phyloP scores from a whole-genome alignment of 2,888 invertebrate genomes.

The Apamea anceps region DNA sequence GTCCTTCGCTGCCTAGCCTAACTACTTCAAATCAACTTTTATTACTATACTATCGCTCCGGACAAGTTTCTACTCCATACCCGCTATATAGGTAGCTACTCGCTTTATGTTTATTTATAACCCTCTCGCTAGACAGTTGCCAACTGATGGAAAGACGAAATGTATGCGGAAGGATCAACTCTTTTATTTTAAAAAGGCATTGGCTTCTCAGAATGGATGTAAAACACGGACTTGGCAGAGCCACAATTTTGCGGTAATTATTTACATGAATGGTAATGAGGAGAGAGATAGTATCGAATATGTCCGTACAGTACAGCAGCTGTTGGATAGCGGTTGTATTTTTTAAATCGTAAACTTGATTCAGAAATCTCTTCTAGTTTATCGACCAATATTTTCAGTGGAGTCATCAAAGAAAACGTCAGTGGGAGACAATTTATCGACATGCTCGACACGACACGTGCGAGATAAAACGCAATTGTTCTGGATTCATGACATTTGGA shows the following conservation, averaged over 20 bases:
- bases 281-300: slow-evolving; percentile 30
- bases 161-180: slow-evolving; percentile 58
- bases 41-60: slow-evolving; percentile 57
- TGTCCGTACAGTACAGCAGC: slow-evolving; percentile 7
- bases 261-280: slow-evolving; percentile 53
- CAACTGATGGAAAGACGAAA: slow-evolving; percentile 56
- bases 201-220: slow-evolving; percentile 52
- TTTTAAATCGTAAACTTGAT: slow-evolving; percentile 17
- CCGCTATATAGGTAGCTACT: slow-evolving; percentile 37
- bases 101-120: slow-evolving; percentile 60
- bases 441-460: slow-evolving; percentile 56
- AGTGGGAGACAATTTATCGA: slow-evolving; percentile 60
- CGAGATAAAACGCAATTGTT: slow-evolving; percentile 69
- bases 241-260: slow-evolving; percentile 48
- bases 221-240: slow-evolving; percentile 44
- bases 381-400: slow-evolving; percentile 29
- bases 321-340: slow-evolving; percentile 9
- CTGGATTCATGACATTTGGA: slow-evolving; percentile 74
- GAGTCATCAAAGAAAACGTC: slow-evolving; percentile 66
- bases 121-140: slow-evolving; percentile 59
- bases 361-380: slow-evolving; percentile 18
- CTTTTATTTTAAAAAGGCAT: slow-evolving; percentile 56
- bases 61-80: slow-evolving; percentile 56
- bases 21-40: slow-evolving; percentile 66
- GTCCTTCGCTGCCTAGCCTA: slow-evolving; percentile 69